Base-by-base conservation (phyloP, 2,113 vertebrate species). In the Chamaetylas fuelleborni region DNA sequence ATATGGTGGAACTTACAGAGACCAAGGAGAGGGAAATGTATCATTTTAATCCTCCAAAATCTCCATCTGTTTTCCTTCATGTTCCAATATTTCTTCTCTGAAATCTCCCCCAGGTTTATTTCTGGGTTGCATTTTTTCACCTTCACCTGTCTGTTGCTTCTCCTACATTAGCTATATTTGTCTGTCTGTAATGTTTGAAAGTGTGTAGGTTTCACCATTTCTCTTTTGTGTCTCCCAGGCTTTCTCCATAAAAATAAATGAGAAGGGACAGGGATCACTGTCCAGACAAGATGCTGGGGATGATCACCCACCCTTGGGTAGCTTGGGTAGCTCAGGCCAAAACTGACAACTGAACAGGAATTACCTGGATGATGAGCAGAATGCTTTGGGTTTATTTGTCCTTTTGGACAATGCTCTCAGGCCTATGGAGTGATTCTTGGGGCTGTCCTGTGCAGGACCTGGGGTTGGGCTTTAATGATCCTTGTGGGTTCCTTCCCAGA, bases 11-110 rank as follows among this genome's bases (percentile, higher is more conserved):
- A 50, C 14, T 60, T 64, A 26, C 8, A 93, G 81, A 86, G 89
- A 53, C 48, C 61, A 76, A 81, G 70, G 60, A 84, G 45, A 90
- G 23, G 57, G 24, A 81, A 93, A 95, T 72, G 28, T 23, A 81
- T 89, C 19, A 88, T 79, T 96, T 85, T 81, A 81, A 71, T 84
- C 23, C 54, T 86, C 40, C 3, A 80, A 93, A 94, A 76, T 47
- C 18, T 79, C 84, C 24, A 48, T 16, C 24, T 73, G 7, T 45
- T 95, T 91, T 86, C 67, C 51, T 88, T 92, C 61, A 50, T 8
- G 74, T 91, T 93, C 38, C 50, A 56, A 17, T 57, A 70, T 54
- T 90, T 89, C 47, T 83, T 71, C 23, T 66, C 61, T 7, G 12
- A 88, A 73, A 79, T 92, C 19, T 58, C 45, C 14, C 12, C 23